Conservation (phyloP, 2,888 invertebrate genomes). For the Limnephilus marmoratus region DNA sequence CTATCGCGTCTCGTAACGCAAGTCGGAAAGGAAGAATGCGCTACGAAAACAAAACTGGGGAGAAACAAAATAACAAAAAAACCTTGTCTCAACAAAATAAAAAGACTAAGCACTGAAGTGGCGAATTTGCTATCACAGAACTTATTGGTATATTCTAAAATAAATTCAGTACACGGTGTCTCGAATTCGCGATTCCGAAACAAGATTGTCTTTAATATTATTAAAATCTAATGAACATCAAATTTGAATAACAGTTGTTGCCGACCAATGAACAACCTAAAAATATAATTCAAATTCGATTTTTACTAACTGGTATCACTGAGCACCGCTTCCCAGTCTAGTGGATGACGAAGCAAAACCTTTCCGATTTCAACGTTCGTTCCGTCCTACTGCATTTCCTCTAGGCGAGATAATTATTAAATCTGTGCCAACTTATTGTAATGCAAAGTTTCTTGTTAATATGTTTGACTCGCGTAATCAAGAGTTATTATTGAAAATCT, state of each 20-base stretch:
- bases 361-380: too few relatives aligned
- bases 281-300: too few relatives aligned
- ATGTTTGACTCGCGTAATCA: too few relatives aligned
- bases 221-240: neutral
- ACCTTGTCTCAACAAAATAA: neutral
- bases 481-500: too few relatives aligned
- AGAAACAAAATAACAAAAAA: neutral
- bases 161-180: neutral
- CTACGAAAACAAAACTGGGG: neutral
- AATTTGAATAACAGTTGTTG: neutral
- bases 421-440: too few relatives aligned
- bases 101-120: neutral
- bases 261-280: too few relatives aligned
- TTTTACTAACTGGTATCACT: too few relatives aligned
- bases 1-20: slow-evolving; percentile 16
- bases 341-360: too few relatives aligned
- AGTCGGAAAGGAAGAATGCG: slow-evolving; percentile 5
- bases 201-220: neutral
- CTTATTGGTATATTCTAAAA: neutral
- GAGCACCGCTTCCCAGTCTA: too few relatives aligned
- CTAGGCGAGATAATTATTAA: too few relatives aligned
- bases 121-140: neutral
- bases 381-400: too few relatives aligned
- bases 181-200: neutral
- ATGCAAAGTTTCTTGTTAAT: too few relatives aligned